phyloP scores from a whole-genome alignment of 2,797 vertebrate species.

The Cuniculus paca region DNA sequence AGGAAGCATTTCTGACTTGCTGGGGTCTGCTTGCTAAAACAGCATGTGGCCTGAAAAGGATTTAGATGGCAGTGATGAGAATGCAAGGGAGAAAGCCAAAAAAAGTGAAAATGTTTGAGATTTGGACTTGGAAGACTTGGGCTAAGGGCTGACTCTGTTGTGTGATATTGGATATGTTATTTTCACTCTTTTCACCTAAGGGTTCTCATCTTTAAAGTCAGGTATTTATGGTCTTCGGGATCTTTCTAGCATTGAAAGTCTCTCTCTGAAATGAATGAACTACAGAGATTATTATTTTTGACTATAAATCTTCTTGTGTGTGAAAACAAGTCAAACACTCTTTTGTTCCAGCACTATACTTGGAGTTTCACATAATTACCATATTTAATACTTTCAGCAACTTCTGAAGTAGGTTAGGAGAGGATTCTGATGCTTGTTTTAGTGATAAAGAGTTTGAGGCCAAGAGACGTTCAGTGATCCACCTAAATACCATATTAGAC shows the following conservation, averaged over 20 bases:
- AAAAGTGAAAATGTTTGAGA: neutral
- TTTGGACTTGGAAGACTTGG: slow-evolving; percentile 1
- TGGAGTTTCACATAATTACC: neutral
- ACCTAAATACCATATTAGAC: neutral
- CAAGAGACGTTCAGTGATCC: slow-evolving; percentile 1
- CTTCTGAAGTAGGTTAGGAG: slow-evolving; percentile 18
- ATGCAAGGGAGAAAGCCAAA: neutral
- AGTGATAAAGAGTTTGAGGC: slow-evolving; percentile 2
- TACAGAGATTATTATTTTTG: slow-evolving; percentile 38
- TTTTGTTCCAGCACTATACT: neutral
- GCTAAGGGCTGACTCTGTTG: neutral
- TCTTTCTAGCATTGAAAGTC: slow-evolving; percentile 27
- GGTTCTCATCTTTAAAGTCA: slow-evolving; percentile 49
- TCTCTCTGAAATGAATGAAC: slow-evolving; percentile 34
- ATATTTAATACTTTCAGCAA: slow-evolving; percentile 41
- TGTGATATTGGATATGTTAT: neutral
- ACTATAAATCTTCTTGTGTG: neutral
- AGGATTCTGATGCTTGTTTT: neutral
- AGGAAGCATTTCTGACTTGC: slow-evolving; percentile 12
- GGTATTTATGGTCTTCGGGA: neutral
- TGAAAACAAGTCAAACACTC: slow-evolving; percentile 15
- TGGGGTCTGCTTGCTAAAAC: slow-evolving; percentile 17
- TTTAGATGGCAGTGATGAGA: neutral
- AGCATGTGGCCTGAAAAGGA: neutral
- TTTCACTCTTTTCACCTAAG: slow-evolving; percentile 2